These are phyloP conservation scores for Ptyas mucosa DNA, from an alignment of 2,113 vertebrate species.

Conservation along the genomic window DNA sequence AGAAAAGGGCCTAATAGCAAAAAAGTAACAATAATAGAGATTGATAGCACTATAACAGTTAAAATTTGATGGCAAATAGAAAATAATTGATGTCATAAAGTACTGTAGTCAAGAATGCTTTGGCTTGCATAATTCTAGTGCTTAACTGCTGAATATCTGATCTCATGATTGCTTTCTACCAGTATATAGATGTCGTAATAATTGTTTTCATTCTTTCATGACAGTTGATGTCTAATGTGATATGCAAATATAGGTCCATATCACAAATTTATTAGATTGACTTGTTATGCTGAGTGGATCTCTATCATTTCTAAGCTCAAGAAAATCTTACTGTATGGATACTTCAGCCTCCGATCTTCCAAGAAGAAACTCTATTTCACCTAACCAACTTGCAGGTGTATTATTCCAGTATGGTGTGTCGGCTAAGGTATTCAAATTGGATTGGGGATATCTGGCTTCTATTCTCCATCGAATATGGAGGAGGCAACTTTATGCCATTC, in stretches of 20 bases:
- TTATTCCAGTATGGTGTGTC: not conserved
- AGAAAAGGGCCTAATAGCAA: not conserved
- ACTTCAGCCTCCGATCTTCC: not conserved
- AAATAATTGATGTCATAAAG: not conserved
- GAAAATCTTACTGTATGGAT: not conserved
- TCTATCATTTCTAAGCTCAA: not conserved
- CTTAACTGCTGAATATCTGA: slow-evolving; percentile 50
- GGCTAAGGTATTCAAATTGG: not conserved
- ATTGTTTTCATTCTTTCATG: slow-evolving; percentile 44
- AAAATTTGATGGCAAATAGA: not conserved
- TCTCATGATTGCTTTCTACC: slow-evolving; percentile 30
- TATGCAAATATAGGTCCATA: not conserved
- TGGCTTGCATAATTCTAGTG: slow-evolving; percentile 39
- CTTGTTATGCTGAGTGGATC: not conserved
- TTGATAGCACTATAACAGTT: not conserved
- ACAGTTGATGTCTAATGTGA: slow-evolving; percentile 18
- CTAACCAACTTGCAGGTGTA: not conserved
- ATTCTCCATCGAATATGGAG: not conserved
- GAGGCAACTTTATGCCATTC: not conserved
- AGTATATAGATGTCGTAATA: slow-evolving; percentile 33
- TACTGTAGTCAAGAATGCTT: slow-evolving; percentile 18
- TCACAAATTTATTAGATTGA: not conserved
- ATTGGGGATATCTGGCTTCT: not conserved
- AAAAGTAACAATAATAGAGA: not conserved
- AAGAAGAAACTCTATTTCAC: not conserved